Evolutionary conservation across 2,888 invertebrate species (phyloP), one percentile per base, ranked within the genome.

Genomic region (Thumatha senex): DNA sequence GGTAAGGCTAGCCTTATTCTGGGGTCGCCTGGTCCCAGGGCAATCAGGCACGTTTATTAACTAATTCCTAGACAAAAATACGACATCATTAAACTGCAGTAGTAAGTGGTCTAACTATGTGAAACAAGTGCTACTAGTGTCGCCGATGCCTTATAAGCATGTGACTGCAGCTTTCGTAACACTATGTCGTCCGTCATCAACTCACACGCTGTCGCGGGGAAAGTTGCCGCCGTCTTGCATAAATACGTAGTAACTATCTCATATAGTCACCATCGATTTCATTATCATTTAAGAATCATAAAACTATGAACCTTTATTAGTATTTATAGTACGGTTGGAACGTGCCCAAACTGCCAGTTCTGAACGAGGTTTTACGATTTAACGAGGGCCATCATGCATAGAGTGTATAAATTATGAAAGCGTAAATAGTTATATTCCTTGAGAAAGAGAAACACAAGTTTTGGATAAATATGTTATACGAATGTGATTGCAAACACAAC

Each of bases 131-230:
- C 58, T 63, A 74, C 79, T 70, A 75, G 74, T 73, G 76, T 71
- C 69, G 71, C 66, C 70, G 70, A 71, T 66, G 68, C 85, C 84
- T 75, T 82, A 82, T 79, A 83, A 80, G 82, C 78, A 72, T 72
- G 74, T 69, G 72, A 70, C 51, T 76, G 80, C 82, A 87, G 83
- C 89, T 90, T 89, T 90, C 90, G 87, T 85, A 90, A 89, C 81
- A 78, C 79, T 86, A 80, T 76, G 76, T 68, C 50, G 50, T 76
- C 72, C 65, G 83, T 80, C 82, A 79, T 64, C 81, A 76, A 57
- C 72, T 70, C 73, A 71, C 76, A 76, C 78, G 79, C 69, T 76
- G 78, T 51, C 58, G 60, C 68, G 76, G 89, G 82, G 89, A 90
- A 90, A 90, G 88, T 89, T 83, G 82, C 79, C 74, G 69, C 76